phyloP scores from a whole-genome alignment of 2,797 vertebrate genomes.

The Botia almorhae region DNA sequence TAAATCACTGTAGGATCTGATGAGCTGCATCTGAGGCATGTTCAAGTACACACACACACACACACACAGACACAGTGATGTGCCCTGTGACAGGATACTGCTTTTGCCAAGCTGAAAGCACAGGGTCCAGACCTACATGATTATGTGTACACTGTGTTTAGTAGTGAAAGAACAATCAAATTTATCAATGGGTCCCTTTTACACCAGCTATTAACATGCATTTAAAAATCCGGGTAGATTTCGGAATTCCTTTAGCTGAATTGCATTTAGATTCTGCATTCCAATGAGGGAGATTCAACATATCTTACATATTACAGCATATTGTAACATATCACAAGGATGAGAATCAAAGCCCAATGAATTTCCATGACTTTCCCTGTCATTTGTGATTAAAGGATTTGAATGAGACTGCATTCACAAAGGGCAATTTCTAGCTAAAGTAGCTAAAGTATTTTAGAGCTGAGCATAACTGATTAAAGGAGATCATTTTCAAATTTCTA shows the following conservation, averaged over 20 bases:
- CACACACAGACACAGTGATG: constrained; percentile 62
- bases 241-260: not conserved
- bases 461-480: not conserved
- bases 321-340: not conserved
- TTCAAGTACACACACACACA: too few relatives aligned
- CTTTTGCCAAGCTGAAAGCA: constrained; percentile 69
- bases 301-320: not conserved
- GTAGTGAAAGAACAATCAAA: constrained; percentile 35
- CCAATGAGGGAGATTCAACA: not conserved
- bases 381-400: not conserved
- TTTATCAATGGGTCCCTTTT: not conserved
- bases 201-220: not conserved
- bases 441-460: not conserved
- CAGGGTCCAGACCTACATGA: constrained; percentile 56
- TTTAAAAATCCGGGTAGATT: too few relatives aligned
- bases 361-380: not conserved
- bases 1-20: constrained; percentile 67
- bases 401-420: not conserved
- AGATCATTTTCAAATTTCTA: too few relatives aligned
- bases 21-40: constrained; percentile 54
- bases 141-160: not conserved
- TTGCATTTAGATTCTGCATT: not conserved
- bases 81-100: constrained; percentile 78
- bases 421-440: not conserved
- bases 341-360: not conserved